Conservation (phyloP, 2,113 vertebrate genomes). For the Bufo bufo region DNA sequence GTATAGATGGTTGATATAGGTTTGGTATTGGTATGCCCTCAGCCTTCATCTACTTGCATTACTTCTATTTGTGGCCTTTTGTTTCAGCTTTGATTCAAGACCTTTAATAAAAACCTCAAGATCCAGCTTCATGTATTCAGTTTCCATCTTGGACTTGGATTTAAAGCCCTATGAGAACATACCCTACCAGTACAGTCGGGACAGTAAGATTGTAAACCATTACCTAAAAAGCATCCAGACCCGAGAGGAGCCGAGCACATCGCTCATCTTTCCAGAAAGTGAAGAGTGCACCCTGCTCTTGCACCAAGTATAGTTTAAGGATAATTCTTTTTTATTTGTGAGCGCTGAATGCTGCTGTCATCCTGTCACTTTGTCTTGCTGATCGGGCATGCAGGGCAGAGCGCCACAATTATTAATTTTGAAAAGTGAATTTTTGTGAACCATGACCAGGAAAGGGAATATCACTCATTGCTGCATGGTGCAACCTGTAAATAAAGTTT, state of each 20-base stretch:
- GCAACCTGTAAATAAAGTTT: not conserved
- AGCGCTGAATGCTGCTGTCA: not conserved
- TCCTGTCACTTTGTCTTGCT: constrained; percentile 4
- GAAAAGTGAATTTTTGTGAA: not conserved
- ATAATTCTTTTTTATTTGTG: not conserved
- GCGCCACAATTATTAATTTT: not conserved
- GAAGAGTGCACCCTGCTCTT: constrained; percentile 93
- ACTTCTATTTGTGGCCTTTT: constrained; percentile 45
- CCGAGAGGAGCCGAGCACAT: constrained; percentile 71
- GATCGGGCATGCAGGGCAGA: not conserved
- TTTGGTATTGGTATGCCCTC: not conserved
- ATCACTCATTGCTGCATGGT: not conserved
- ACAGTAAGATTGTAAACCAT: constrained; percentile 89
- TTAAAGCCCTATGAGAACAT: constrained; percentile 93
- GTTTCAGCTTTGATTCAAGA: constrained; percentile 75
- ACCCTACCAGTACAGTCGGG: constrained; percentile 86
- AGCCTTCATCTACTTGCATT: not conserved
- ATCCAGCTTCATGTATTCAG: constrained; percentile 82
- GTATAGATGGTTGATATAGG: not conserved
- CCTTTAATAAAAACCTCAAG: constrained; percentile 75
- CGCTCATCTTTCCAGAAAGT: constrained; percentile 76
- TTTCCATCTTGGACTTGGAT: constrained; percentile 93
- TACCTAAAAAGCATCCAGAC: constrained; percentile 80
- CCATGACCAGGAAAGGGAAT: not conserved
- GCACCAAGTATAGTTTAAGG: constrained; percentile 79